phyloP scores from a whole-genome alignment of 2,888 invertebrate genomes.

The Cancer borealis region DNA sequence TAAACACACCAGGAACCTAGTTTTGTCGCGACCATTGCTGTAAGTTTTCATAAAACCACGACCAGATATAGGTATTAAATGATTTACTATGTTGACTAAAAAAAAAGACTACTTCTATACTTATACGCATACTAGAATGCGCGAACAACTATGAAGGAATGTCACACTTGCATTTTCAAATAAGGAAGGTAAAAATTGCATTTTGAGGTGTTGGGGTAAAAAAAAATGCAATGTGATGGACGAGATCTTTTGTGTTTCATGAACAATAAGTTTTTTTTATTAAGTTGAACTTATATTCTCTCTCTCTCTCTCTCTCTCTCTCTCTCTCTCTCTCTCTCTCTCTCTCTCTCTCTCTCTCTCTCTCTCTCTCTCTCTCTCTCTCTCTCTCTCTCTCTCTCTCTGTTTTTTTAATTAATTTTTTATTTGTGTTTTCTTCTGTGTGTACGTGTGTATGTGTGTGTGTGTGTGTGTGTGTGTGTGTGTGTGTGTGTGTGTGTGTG shows the following conservation, averaged over 20 bases:
- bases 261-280: background rate
- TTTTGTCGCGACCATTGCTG: background rate
- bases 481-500: conserved; percentile 8
- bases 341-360: too few relatives aligned
- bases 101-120: too few relatives aligned
- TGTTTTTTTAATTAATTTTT: background rate
- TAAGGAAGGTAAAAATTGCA: background rate
- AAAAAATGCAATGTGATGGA: background rate
- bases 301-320: too few relatives aligned
- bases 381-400: too few relatives aligned
- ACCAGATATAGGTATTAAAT: background rate
- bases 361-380: too few relatives aligned
- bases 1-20: background rate
- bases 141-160: background rate
- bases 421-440: background rate
- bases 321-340: too few relatives aligned
- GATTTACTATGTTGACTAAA: background rate
- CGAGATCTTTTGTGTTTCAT: background rate
- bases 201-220: background rate
- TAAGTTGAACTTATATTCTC: background rate
- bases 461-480: conserved; percentile 20
- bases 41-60: background rate
- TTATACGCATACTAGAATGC: background rate
- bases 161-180: background rate
- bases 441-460: background rate